A percentile compares a stretch with the other conserved stretches of the same genome.
Evolutionary conservation across 2,113 vertebrate genomes (phyloP).

Genomic region (Leptobrachium leishanense): DNA sequence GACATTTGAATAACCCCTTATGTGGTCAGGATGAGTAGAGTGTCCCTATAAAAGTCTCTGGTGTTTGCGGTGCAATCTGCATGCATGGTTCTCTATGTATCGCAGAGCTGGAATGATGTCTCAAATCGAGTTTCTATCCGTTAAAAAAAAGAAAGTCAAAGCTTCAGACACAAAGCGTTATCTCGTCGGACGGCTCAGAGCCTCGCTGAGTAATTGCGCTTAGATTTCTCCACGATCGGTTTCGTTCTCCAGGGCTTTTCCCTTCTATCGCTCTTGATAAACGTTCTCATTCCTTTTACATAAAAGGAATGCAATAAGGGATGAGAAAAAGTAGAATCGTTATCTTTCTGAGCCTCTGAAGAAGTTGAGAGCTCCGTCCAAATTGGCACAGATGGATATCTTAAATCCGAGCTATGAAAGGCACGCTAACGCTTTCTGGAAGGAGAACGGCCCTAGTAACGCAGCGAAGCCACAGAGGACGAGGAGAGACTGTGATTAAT

Average conservation of each 20-base stretch:
- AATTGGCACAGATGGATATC: conserved; percentile 32
- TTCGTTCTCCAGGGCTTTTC: conserved; percentile 23
- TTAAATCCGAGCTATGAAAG: conserved; percentile 36
- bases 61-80: conserved; percentile 13
- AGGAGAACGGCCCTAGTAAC: not conserved
- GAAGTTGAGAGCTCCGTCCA: conserved; percentile 21
- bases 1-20: too few species aligned
- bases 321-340: conserved; percentile 15
- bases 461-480: not conserved
- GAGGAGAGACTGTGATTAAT: not conserved
- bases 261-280: conserved; percentile 25
- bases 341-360: conserved; percentile 39
- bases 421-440: conserved; percentile 7
- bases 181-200: conserved; percentile 31
- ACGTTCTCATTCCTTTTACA: conserved; percentile 38
- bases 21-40: too few species aligned
- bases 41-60: not conserved
- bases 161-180: conserved; percentile 19
- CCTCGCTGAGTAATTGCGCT: conserved; percentile 30
- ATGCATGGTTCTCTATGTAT: conserved; percentile 22
- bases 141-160: conserved; percentile 35
- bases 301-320: conserved; percentile 17
- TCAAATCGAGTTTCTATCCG: conserved; percentile 36
- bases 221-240: conserved; percentile 27
- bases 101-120: conserved; percentile 30